Base-by-base conservation (phyloP, 2,113 vertebrate species). In the Crocuta crocuta region DNA sequence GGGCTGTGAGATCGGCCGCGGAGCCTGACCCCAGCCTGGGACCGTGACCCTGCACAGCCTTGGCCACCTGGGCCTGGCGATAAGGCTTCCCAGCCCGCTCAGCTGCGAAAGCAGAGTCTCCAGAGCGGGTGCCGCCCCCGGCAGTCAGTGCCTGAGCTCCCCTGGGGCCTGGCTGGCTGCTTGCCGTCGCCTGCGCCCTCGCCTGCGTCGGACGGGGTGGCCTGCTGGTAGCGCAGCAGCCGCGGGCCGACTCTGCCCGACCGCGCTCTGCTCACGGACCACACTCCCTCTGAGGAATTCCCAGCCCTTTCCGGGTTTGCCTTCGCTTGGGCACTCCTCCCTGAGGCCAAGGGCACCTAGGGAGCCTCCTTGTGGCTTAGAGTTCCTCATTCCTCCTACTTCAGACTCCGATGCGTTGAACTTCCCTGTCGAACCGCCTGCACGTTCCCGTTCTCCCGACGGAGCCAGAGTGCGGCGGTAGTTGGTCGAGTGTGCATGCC, bases 401-500 rank as follows among this genome's bases (percentile, higher is more conserved):
- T 63, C 12, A 26, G 55, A 10, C 23, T 13, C 39, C 12, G 4
- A 78, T 33, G 23, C 50, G 2, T 9, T 63, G 11, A 65, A 43
- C 45, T 21, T 55, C 13, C 73, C 2, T 45, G 7, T 21, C 39
- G 7, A 39, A 21, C 24, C 26, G 43, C 4, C 33, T 23, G 5
- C 1, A 0, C n/a, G n/a, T 70, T 13, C 66, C 45, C 11, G 2
- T 4, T 4, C 73, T 73, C 21, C 35, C 1, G 33, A 28, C 8
- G 17, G 4, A n/a, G 39, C 7, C 10, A 13, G 8, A 12, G 8
- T 24, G 58, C 19, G 7, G 0, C 10, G 63, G 13, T 33, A 11
- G 16, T 70, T 10, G 2, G 0, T 4, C 16, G 31, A 21, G 7
- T 4, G 66, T 24, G 0, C 15, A 0, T 28, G 26, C 12, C 11